Conservation (phyloP, 2,888 invertebrate genomes). For the Homarus gammarus region DNA sequence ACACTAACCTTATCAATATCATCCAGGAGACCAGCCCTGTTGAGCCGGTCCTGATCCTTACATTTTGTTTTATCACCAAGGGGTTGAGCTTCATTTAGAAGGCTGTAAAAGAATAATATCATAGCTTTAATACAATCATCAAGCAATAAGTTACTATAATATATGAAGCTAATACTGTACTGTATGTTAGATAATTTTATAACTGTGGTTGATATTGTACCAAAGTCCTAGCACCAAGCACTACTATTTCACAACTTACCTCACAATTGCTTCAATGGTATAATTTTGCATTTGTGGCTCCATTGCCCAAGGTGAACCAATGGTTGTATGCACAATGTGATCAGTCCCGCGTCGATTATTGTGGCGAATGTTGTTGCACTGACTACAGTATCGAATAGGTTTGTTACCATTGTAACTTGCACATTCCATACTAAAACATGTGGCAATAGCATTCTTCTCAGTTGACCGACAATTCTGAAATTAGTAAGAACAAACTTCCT, state of each 20-base stretch:
- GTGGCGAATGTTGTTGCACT: conserved; percentile 93
- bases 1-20: conserved; percentile 72
- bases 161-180: not conserved
- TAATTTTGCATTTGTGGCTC: conserved; percentile 94
- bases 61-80: conserved; percentile 80
- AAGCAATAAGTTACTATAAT: not conserved
- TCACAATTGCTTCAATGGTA: conserved; percentile 95
- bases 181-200: too few species aligned
- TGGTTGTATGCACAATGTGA: conserved; percentile 93
- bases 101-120: conserved; percentile 78
- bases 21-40: conserved; percentile 73
- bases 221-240: too few species aligned
- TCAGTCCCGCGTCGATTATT: conserved; percentile 90
- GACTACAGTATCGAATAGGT: conserved; percentile 95
- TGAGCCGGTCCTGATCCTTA: conserved; percentile 75
- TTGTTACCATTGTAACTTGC: conserved; percentile 97
- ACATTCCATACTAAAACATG: conserved; percentile 98
- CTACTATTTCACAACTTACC: conserved; percentile 82
- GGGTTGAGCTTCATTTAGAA: conserved; percentile 95
- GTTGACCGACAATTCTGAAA: conserved; percentile 92
- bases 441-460: conserved; percentile 94
- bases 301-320: conserved; percentile 93
- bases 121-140: not conserved
- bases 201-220: too few species aligned
- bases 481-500: conserved; percentile 72